Base-by-base conservation (phyloP, 1,140 invertebrate genomes). In the Hylyphantes graminicola region DNA sequence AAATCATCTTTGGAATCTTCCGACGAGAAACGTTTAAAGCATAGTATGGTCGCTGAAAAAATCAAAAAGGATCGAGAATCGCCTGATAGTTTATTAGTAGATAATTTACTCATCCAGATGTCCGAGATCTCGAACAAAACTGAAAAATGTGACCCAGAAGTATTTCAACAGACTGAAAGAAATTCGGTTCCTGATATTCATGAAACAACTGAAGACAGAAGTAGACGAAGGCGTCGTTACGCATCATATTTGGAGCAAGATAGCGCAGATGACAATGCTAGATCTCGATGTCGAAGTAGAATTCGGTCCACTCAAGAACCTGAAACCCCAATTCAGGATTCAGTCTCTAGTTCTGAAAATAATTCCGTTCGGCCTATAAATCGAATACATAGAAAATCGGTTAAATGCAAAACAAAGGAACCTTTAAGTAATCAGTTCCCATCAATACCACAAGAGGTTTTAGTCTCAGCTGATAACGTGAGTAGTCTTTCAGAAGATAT, bases 371-470 rank as follows among this genome's bases (percentile, higher is more conserved):
- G 57, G 2, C 59, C 61, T 4, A 57, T 63, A 4, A 83, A 67
- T 19, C 19, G 72, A 48, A 83, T 83, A 70, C 80, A 83, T 13
- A 61, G 80, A 10, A 83, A 83, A 17, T 83, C 80, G 7, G 80
- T 83, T 6, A 83, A 83, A 57, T 83, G 75, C 50, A 83, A 83
- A 75, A 13, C n/a, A 9, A 70, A 83, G 21, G 19, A 50, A 67
- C 17, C 48, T 21, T 53, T 53, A 3, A 17, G 19, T 19, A 48
- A 51, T 9, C 48, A 19, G 6, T 51, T 70, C 35, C 5, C 35
- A 35, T 35, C 5, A 35, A 35, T 35, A 35, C 35, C 35, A 35
- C 35, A 35, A 35, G 35, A 35, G 5, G 35, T 35, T 35, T 35
- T 35, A 35, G 35, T 35, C 35, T 35, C 35, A 35, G 35, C 35